Evolutionary conservation across 2,888 invertebrate species (phyloP).

Genomic region (Girardia tigrina): DNA sequence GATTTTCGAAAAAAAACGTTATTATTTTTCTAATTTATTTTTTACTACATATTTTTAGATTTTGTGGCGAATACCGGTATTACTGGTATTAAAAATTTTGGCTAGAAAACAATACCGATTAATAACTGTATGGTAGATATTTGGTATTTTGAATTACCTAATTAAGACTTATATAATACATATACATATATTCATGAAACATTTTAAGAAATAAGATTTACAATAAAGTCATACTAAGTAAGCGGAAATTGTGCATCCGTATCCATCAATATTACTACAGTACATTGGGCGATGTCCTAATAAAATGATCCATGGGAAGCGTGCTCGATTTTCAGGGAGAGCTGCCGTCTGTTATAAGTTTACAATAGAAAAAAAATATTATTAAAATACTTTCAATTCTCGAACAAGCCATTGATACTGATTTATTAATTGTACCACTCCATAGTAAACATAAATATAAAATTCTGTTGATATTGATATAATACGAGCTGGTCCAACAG

Average conservation of each 20-base stretch:
- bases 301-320: constrained; percentile 67
- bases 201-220: constrained; percentile 25
- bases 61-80: too few species aligned
- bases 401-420: constrained; percentile 37
- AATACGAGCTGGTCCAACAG: constrained; percentile 75
- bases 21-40: too few species aligned
- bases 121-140: too few species aligned
- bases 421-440: constrained; percentile 56
- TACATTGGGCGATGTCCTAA: constrained; percentile 80
- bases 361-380: not conserved
- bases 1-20: too few species aligned
- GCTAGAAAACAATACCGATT: too few species aligned
- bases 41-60: too few species aligned
- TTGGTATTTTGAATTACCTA: too few species aligned
- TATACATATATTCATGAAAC: too few species aligned
- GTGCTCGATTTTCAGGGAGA: constrained; percentile 60
- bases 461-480: constrained; percentile 76
- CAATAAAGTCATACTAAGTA: constrained; percentile 27
- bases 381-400: too few species aligned
- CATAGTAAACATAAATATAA: constrained; percentile 74
- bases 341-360: constrained; percentile 33
- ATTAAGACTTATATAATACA: too few species aligned
- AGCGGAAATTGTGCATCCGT: constrained; percentile 37
- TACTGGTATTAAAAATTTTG: too few species aligned
- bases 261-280: constrained; percentile 52